phyloP scores from a whole-genome alignment of 2,113 vertebrate genomes.

The Saccopteryx leptura region DNA sequence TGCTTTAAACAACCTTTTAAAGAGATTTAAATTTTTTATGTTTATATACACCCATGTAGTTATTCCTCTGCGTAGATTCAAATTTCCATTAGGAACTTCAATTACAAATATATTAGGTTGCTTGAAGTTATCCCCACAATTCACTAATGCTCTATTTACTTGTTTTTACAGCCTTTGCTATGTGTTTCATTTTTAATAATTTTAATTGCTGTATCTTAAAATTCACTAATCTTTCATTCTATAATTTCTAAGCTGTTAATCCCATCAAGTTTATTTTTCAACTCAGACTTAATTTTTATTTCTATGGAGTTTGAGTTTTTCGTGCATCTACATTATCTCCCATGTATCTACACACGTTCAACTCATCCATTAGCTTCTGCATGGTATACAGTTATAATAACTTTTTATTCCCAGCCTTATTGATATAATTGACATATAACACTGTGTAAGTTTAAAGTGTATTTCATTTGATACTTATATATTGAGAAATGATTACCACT shows the following conservation, averaged over 20 bases:
- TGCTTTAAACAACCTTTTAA: constrained; percentile 16
- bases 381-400: background rate
- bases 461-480: background rate
- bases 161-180: background rate
- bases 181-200: background rate
- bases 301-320: constrained; percentile 9
- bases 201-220: background rate
- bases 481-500: background rate
- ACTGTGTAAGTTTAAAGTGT: background rate
- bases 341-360: background rate
- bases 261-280: background rate
- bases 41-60: background rate
- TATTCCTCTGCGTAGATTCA: background rate
- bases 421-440: background rate
- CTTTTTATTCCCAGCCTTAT: background rate
- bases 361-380: constrained; percentile 1
- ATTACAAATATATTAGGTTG: background rate
- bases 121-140: background rate
- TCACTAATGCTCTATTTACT: background rate
- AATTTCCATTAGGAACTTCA: background rate
- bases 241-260: background rate
- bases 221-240: background rate
- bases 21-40: background rate
- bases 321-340: background rate
- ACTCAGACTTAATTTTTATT: background rate